Conservation (phyloP, 2,888 invertebrate species). For the Watsonalla binaria region DNA sequence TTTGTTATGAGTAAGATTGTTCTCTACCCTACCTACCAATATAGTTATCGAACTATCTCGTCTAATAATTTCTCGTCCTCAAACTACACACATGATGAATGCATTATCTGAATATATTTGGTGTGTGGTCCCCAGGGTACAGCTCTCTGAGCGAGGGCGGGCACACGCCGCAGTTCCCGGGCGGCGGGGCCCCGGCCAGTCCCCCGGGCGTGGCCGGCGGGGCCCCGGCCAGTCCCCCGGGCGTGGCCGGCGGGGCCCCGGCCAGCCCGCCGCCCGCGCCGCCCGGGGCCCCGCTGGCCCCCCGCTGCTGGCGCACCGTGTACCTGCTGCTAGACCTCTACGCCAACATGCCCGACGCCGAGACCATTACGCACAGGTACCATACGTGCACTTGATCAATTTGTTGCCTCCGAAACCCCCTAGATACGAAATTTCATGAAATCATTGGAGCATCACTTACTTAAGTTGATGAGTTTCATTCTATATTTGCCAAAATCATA, state of each 20-base stretch:
- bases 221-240: conserved; percentile 94
- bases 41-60: neutral
- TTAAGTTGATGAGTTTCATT: too few species aligned
- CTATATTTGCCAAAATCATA: too few species aligned
- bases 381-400: too few species aligned
- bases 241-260: conserved; percentile 91
- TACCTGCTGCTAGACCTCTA: conserved; percentile 95
- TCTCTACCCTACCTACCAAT: too few species aligned
- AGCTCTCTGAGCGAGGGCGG: conserved; percentile 88
- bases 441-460: neutral
- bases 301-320: conserved; percentile 96
- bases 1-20: too few species aligned
- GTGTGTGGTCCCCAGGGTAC: conserved; percentile 74
- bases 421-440: too few species aligned
- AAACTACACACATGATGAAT: neutral
- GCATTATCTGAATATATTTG: neutral
- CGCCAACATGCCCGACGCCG: conserved; percentile 96
- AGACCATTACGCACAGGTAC: conserved; percentile 89
- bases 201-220: conserved; percentile 98
- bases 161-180: conserved; percentile 80
- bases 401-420: too few species aligned
- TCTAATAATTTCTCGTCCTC: neutral
- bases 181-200: conserved; percentile 86
- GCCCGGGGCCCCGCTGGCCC: conserved; percentile 69
- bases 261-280: conserved; percentile 92